phyloP scores from a whole-genome alignment of 2,888 invertebrate genomes.

The Drosophila dives region DNA sequence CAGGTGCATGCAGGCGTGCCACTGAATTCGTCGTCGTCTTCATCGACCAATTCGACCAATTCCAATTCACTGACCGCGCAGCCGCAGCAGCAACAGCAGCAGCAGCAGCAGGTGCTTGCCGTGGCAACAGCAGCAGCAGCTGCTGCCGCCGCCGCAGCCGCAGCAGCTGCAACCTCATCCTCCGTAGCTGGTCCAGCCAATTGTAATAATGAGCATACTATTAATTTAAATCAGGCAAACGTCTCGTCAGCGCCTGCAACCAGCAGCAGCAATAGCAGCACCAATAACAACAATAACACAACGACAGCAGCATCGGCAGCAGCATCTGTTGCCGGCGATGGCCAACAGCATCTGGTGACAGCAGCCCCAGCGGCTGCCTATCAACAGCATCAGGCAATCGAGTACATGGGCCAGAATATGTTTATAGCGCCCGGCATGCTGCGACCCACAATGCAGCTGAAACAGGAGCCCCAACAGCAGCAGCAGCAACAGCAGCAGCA shows the following conservation, averaged over 20 bases:
- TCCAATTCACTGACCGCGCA: conserved; percentile 53
- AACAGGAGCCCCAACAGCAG: conserved; percentile 68
- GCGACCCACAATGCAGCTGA: conserved; percentile 75
- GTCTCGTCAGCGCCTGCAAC: conserved; percentile 59
- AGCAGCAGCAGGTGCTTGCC: conserved; percentile 70
- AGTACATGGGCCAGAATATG: conserved; percentile 84
- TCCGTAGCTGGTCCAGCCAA: conserved; percentile 68
- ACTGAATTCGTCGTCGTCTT: conserved; percentile 66
- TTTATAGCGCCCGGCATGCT: conserved; percentile 82
- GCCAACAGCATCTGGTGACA: conserved; percentile 54
- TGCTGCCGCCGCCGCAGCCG: conserved; percentile 59
- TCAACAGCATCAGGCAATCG: conserved; percentile 80
- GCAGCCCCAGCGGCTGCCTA: conserved; percentile 66
- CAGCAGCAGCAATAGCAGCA: conserved; percentile 50
- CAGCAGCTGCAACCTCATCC: conserved; percentile 51
- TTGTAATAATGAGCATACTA: conserved; percentile 82
- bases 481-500: conserved; percentile 67
- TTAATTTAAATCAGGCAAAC: conserved; percentile 83
- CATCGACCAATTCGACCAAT: conserved; percentile 65
- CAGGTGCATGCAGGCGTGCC: conserved; percentile 56
- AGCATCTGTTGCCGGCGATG: conserved; percentile 40
- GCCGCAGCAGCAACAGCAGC: conserved; percentile 63
- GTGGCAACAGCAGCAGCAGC: conserved; percentile 67
- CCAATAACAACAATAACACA: conserved; percentile 44
- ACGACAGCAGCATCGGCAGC: conserved; percentile 55